These are phyloP conservation scores for Mionectes olivaceus DNA, from an alignment of 2,797 vertebrate species.

Conservation along the genomic window DNA sequence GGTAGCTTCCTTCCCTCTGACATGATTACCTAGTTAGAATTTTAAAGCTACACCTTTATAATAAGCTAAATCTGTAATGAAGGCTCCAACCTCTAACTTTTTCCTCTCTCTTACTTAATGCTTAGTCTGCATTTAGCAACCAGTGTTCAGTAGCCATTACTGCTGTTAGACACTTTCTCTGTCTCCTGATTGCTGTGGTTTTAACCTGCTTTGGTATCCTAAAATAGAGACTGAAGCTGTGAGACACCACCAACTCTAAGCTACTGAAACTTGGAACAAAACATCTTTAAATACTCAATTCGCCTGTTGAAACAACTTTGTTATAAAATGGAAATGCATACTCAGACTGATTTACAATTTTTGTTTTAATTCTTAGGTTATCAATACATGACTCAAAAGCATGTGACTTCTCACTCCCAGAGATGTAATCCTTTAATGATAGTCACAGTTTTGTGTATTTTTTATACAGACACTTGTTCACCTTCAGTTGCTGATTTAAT, in stretches of 20 bases:
- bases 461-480: background rate
- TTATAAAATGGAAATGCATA: background rate
- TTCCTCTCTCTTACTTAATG: background rate
- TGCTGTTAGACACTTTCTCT: background rate
- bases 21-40: background rate
- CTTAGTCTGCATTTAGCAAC: background rate
- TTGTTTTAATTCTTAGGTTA: background rate
- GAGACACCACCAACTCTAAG: background rate
- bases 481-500: background rate
- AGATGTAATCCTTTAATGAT: background rate
- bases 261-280: background rate
- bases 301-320: background rate
- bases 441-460: background rate
- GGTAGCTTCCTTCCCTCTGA: background rate
- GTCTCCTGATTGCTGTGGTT: background rate
- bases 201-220: background rate
- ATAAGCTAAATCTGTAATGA: background rate
- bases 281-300: background rate
- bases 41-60: background rate
- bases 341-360: fast-evolving
- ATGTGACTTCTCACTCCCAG: background rate
- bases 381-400: background rate
- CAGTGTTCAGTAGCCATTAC: background rate
- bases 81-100: background rate
- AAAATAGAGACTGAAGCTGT: background rate